Percentiles rank a stretch among this genome's conserved stretches.
Evolutionary conservation across 2,888 invertebrate genomes (phyloP).

Genomic region (Dromius quadrimaculatus): DNA sequence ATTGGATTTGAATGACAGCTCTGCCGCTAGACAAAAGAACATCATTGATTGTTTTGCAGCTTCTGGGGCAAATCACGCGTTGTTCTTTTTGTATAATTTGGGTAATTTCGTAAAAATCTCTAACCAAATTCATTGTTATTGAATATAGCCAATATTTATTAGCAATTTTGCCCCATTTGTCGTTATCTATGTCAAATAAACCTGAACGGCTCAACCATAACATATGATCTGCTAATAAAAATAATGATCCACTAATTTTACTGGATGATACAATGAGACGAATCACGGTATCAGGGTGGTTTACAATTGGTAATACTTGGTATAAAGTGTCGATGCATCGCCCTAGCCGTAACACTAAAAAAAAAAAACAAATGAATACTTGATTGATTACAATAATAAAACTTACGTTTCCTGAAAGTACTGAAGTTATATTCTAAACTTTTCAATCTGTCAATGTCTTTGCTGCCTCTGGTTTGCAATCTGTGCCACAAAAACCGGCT

Average conservation of each 20-base stretch:
- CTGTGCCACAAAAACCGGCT: constrained; percentile 86
- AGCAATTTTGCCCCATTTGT: constrained; percentile 80
- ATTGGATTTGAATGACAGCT: constrained; percentile 60
- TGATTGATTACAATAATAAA: neutral
- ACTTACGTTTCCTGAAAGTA: constrained; percentile 87
- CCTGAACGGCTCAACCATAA: constrained; percentile 87
- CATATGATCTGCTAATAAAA: constrained; percentile 86
- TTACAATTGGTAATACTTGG: constrained; percentile 77
- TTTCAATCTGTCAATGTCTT: constrained; percentile 80
- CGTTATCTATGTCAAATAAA: constrained; percentile 74
- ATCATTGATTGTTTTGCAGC: constrained; percentile 57
- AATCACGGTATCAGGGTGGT: constrained; percentile 79
- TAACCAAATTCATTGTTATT: constrained; percentile 80
- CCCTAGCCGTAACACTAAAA: constrained; percentile 87
- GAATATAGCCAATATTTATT: constrained; percentile 90
- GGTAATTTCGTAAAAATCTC: constrained; percentile 88
- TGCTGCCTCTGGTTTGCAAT: constrained; percentile 74
- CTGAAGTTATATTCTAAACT: constrained; percentile 85
- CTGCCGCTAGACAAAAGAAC: constrained; percentile 55
- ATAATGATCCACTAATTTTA: constrained; percentile 83
- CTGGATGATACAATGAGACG: constrained; percentile 81
- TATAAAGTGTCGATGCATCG: constrained; percentile 86
- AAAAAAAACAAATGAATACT: neutral
- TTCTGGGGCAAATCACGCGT: constrained; percentile 56
- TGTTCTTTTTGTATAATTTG: constrained; percentile 71